Conservation (phyloP, 2,797 vertebrate genomes). For the Sphenopsis melanotis region DNA sequence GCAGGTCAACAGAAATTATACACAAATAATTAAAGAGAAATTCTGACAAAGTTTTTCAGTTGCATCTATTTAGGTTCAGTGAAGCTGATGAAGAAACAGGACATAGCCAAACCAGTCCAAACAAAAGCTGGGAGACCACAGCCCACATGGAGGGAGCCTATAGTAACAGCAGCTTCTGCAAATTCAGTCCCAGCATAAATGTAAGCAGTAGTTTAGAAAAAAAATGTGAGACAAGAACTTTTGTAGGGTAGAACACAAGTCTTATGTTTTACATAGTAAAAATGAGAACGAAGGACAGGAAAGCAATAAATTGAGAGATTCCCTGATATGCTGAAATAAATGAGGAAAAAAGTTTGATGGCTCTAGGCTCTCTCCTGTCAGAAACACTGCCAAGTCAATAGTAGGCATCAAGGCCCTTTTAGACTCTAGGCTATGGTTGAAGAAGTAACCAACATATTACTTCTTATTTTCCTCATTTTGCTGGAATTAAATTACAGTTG, state of each 20-base stretch:
- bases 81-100: neutral
- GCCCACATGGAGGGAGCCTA: neutral
- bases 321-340: neutral
- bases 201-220: neutral
- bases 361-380: neutral
- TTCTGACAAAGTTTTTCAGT: neutral
- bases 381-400: neutral
- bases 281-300: neutral
- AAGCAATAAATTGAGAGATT: neutral
- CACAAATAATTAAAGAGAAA: neutral
- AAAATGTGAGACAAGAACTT: neutral
- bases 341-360: neutral
- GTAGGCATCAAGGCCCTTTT: accelerated
- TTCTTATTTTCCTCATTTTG: neutral
- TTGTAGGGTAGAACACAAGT: neutral
- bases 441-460: neutral
- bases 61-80: neutral
- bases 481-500: neutral
- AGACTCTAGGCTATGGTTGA: neutral
- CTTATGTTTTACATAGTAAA: neutral
- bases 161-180: neutral
- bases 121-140: neutral
- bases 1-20: neutral
- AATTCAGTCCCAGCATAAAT: neutral
- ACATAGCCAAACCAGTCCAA: neutral